Evolutionary conservation across 2,888 invertebrate genomes (phyloP), one percentile per base, ranked within the genome.

Genomic region (Tipula confusa): DNA sequence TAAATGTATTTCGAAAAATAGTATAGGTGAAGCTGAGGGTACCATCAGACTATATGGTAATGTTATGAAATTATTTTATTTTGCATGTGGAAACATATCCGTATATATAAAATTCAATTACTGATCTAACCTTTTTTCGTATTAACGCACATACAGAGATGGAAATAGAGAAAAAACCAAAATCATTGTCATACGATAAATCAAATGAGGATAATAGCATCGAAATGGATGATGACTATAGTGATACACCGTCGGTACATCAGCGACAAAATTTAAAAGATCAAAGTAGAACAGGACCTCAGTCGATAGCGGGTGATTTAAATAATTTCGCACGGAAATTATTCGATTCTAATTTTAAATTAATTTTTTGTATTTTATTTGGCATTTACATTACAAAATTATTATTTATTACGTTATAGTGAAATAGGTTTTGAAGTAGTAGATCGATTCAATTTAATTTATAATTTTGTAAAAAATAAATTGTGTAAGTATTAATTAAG

Each of bases 1-100:
- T 91, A 96, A 95, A 88, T 97, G 97, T 90, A 96, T 96, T 87
- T 96, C 96, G 83, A 96, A 97, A 90, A 97, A 97, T 90, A 96
- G 96, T 85, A 96, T 97, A 87, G 97, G 97, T 0, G 96, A 96
- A 87, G 96, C 97, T 13, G 96, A 96, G 88, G 96, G 96, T 84
- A 95, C 94, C 88, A 97, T 97, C 87, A 92, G 96, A 86, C 92
- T 97, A 86, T 96, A 97, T 89, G 96, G 97, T 97, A 90, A 64
- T 93, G 94, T 91, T 84, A 79, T 36, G 1, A 31, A 28, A 13
- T n/a, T n/a, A n/a, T n/a, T n/a, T n/a, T n/a, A n/a, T n/a, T n/a
- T n/a, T 29, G 11, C 5, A 36, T 36, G 9, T 38, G 38, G 9
- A 38, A 5, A 31, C 31, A 3, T 31, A 31, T 31, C 3, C 15